Base-by-base conservation (phyloP, 1,140 invertebrate genomes). In the Daktulosphaira vitifoliae region DNA sequence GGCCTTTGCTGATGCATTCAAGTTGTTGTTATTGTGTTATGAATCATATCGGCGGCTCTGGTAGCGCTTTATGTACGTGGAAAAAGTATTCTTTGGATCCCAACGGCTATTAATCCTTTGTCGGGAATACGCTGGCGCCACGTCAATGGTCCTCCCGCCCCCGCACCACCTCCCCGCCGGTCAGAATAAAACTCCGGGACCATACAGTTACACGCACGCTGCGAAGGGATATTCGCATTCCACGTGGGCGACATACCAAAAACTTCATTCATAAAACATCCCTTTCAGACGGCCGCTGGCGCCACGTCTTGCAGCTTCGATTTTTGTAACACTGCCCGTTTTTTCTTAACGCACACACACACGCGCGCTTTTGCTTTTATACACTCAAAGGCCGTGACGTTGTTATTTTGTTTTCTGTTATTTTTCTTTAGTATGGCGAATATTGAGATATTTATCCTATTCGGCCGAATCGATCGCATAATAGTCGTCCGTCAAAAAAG, bases 261-360 rank as follows among this genome's bases (percentile, higher is more conserved):
- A 62, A 62, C 56, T 62, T 62, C 56, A 62, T 62, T 62, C 56
- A 62, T 62, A 62, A 62, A 62, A 62, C 56, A 62, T 62, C 56
- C 39, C 56, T 62, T 62, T 62, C 56, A 48, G 56, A 59, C 54
- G n/a, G 18, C 25, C 54, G 6, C 25, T 48, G 56, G 56, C 56
- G 56, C 56, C 56, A 48, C 42, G 44, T 62, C 56, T 62, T 48
- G 29, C 42, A 48, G 42, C 42, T 59, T 59, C 53, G 53, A 56
- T 56, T 56, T 33, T 56, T 56, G 38, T 56, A 38, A 53, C 53
- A 46, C 18, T 25, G 54, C 16, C 25, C 54, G 16, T 48, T 62
- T 33, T 62, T 16, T 3, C 25, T 15, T 1, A 15, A 25, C 15
- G 16, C 26, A 56, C 39, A 59, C 9, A 15, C 15, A 23, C 29